Conservation (phyloP, 2,888 invertebrate species). For the Synergus laeviventris region DNA sequence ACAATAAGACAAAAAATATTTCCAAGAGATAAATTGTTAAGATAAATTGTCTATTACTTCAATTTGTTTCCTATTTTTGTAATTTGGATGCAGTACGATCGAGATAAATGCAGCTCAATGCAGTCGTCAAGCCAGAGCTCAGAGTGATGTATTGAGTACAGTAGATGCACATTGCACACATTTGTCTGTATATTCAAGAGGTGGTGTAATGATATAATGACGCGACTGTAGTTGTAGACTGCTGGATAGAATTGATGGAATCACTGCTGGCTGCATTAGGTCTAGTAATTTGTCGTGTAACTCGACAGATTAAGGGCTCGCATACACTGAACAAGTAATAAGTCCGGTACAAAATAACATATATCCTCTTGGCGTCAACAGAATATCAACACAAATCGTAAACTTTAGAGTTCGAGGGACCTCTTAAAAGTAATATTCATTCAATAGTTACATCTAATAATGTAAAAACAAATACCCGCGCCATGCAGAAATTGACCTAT, state of each 20-base stretch:
- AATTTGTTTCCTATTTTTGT: not conserved
- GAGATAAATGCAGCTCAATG: constrained; percentile 40
- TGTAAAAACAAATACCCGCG: too few species aligned
- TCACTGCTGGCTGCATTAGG: constrained; percentile 68
- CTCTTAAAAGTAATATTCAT: too few species aligned
- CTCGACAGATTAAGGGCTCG: constrained; percentile 33
- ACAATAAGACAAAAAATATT: too few species aligned
- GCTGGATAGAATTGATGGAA: constrained; percentile 72
- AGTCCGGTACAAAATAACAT: not conserved
- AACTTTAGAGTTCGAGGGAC: too few species aligned
- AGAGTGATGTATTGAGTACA: constrained; percentile 43
- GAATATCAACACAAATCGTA: too few species aligned
- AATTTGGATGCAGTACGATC: constrained; percentile 29
- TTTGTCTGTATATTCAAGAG: constrained; percentile 26
- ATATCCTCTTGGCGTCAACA: not conserved
- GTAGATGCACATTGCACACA: constrained; percentile 5
- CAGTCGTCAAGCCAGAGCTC: constrained; percentile 14
- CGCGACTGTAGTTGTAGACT: constrained; percentile 67
- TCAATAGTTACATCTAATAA: too few species aligned
- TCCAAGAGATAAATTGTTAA: too few species aligned
- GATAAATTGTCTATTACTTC: not conserved
- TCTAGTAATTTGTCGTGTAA: constrained; percentile 62
- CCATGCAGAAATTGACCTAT: too few species aligned
- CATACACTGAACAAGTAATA: constrained; percentile 11
- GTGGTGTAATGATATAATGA: constrained; percentile 72